A percentile compares a stretch with the other conserved stretches of the same genome.
These are phyloP conservation scores for Ellobius talpinus DNA, from an alignment of 2,113 vertebrate species.

Conservation along the genomic window DNA sequence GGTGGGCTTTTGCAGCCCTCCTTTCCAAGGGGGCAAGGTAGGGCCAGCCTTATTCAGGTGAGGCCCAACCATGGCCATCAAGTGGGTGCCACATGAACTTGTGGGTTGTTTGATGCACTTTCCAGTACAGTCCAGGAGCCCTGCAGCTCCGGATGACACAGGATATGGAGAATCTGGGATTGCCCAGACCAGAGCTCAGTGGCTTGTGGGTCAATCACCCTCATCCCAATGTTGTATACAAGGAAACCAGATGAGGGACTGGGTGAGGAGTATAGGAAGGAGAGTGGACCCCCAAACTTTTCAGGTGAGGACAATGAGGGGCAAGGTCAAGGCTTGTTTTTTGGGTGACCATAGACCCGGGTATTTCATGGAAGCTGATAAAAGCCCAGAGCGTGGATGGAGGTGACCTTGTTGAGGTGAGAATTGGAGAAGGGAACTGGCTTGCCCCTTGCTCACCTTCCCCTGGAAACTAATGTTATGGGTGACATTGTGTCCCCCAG, in stretches of 20 bases:
- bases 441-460: not conserved
- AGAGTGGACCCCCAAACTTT: not conserved
- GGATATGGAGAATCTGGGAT: not conserved
- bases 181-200: not conserved
- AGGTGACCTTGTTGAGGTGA: not conserved
- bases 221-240: not conserved
- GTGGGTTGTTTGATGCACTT: not conserved
- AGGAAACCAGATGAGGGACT: not conserved
- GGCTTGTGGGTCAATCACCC: not conserved
- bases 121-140: not conserved
- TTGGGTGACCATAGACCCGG: fast-evolving
- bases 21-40: not conserved
- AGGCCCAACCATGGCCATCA: not conserved
- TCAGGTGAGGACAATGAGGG: not conserved
- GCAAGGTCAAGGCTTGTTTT: not conserved
- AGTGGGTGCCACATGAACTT: not conserved
- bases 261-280: not conserved
- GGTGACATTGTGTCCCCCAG: not conserved
- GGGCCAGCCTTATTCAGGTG: not conserved
- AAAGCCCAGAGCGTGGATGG: not conserved
- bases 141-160: not conserved
- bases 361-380: not conserved
- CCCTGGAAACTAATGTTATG: not conserved
- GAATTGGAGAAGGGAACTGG: not conserved
- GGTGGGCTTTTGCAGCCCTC: not conserved